phyloP scores from a whole-genome alignment of 2,888 invertebrate species.

The Eupeodes latifasciatus region DNA sequence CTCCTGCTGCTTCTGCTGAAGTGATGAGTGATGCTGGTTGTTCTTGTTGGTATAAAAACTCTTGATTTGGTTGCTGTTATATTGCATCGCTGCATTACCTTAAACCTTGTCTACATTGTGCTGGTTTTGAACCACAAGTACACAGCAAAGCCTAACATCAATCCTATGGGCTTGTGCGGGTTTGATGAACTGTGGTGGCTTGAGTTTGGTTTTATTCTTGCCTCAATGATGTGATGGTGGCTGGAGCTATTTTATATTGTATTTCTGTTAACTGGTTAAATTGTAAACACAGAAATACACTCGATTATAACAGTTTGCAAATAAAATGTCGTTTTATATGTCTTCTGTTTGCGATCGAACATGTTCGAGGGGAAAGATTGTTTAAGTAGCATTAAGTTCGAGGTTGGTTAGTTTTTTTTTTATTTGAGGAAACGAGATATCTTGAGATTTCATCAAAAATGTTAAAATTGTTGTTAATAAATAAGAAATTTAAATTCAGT shows the following conservation, averaged over 20 bases:
- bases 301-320: conserved; percentile 43
- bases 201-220: background rate
- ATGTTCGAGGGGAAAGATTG: conserved; percentile 47
- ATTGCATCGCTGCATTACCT: conserved; percentile 22
- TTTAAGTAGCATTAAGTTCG: background rate
- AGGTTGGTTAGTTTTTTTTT: background rate
- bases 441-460: background rate
- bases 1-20: background rate
- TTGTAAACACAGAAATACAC: background rate
- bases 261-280: conserved; percentile 24
- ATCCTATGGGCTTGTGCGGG: conserved; percentile 31
- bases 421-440: background rate
- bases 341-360: conserved; percentile 21
- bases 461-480: background rate
- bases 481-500: too few species aligned
- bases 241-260: background rate
- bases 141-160: conserved; percentile 5
- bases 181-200: conserved; percentile 59
- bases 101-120: background rate
- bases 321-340: background rate
- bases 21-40: too few species aligned
- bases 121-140: conserved; percentile 3
- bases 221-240: background rate
- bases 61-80: conserved; percentile 1
- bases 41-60: background rate